Evolutionary conservation across 2,888 invertebrate genomes (phyloP), one percentile per base, ranked within the genome.

Genomic region (Lasioglossum zephyrum): DNA sequence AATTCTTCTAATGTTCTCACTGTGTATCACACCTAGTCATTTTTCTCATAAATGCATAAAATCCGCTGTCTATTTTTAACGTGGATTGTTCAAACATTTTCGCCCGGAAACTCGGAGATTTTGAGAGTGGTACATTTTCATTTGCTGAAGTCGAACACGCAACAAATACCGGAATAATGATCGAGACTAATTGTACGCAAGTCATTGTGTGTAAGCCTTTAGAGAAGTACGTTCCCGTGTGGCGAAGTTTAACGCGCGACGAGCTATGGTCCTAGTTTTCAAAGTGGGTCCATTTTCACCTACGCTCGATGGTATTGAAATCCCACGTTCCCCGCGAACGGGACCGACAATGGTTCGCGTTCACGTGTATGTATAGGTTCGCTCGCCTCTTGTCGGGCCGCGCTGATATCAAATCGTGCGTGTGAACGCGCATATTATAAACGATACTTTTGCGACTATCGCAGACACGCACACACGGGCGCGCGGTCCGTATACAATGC

Each of bases 361-460:
- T n/a, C n/a, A n/a, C n/a, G n/a, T n/a, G n/a, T n/a, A n/a, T 70
- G 39, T 41, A 41, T n/a, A 70, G 13, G 41, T n/a, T 9, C 13
- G 44, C n/a, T n/a, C 53, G 53, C 53, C 9, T 57, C 57, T 9
- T 11, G n/a, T 57, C 31, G 31, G 11, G 6, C 26, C 44, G 44
- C 31, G 13, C 31, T 26, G n/a, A 36, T 76, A 41, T 44, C 22
- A 63, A 66, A 66, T 63, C 60, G 73, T 5, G 31, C 69, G n/a
- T 31, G 11, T n/a, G 70, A 41, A 60, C 44, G 60, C 57, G 73
- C 60, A 41, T 57, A 63, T 57, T 70, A n/a, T 60, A 78, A 72
- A 88, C 81, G 66, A 84, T 81, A 72, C 69, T 60, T 69, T 66
- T 47, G 2, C 73, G 41, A 70, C 75, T 60, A 63, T 57, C 41